Conservation (phyloP, 2,888 invertebrate genomes). For the Lasioglossum marginatum region DNA sequence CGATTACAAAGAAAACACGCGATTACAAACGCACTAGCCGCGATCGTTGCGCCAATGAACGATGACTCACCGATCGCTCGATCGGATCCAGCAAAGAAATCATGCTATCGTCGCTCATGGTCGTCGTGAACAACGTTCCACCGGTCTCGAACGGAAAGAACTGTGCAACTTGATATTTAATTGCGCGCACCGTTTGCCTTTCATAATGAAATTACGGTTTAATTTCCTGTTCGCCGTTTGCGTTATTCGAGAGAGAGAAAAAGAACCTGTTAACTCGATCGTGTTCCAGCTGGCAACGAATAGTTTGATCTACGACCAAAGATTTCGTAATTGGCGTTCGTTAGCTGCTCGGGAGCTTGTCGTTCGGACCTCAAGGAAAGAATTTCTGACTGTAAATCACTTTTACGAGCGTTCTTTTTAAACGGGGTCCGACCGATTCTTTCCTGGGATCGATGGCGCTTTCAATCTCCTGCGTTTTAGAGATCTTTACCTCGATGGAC, state of each 20-base stretch:
- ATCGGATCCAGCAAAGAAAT: slow-evolving; percentile 45
- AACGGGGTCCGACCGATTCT: background rate
- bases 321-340: slow-evolving; percentile 26
- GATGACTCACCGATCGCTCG: slow-evolving; percentile 48
- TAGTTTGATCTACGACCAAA: background rate
- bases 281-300: background rate
- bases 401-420: slow-evolving; percentile 19
- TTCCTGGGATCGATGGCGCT: background rate
- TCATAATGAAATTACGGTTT: slow-evolving; percentile 36
- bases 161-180: slow-evolving; percentile 39
- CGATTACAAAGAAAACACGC: background rate
- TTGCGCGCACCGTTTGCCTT: slow-evolving; percentile 33
- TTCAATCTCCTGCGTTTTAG: too few species aligned
- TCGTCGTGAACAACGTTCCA: slow-evolving; percentile 39
- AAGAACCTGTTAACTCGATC: background rate
- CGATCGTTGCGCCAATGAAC: slow-evolving; percentile 46
- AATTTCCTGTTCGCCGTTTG: slow-evolving; percentile 33
- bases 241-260: background rate
- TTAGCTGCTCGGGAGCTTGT: slow-evolving; percentile 2
- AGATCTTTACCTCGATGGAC: too few species aligned
- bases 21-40: background rate
- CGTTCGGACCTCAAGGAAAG: background rate
- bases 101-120: slow-evolving; percentile 50
- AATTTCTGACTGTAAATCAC: slow-evolving; percentile 6
- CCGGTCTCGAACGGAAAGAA: slow-evolving; percentile 42